Percentiles rank a stretch among this genome's conserved stretches.
These are phyloP conservation scores for Diachrysia chrysitis DNA, from an alignment of 2,888 invertebrate genomes.

Conservation along the genomic window DNA sequence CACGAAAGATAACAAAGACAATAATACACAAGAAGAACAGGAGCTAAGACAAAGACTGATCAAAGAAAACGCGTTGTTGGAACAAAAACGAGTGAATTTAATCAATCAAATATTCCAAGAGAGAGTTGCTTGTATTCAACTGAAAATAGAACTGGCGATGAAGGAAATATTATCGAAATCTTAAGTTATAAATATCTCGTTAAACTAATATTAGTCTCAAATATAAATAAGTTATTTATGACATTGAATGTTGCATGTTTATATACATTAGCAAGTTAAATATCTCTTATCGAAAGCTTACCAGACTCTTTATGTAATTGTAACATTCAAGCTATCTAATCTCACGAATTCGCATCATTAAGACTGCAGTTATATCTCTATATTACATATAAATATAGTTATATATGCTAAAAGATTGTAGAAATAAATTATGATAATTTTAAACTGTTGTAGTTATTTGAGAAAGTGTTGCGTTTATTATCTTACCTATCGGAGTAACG, in stretches of 20 bases:
- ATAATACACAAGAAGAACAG: constrained; percentile 77
- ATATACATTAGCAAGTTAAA: constrained; percentile 8
- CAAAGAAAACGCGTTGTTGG: constrained; percentile 91
- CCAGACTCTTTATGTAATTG: constrained; percentile 26
- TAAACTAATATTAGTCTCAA: constrained; percentile 36
- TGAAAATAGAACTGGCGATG: constrained; percentile 92
- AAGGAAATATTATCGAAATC: constrained; percentile 87
- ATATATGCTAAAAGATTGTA: constrained; percentile 7
- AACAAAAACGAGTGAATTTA: constrained; percentile 91
- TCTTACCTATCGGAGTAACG: neutral
- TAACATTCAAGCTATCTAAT: constrained; percentile 40
- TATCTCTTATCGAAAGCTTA: constrained; percentile 14
- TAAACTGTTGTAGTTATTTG: neutral
- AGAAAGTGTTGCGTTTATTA: neutral
- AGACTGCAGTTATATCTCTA: constrained; percentile 49
- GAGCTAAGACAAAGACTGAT: constrained; percentile 82
- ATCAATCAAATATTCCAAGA: constrained; percentile 93
- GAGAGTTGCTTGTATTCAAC: constrained; percentile 91
- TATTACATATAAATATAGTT: constrained; percentile 25
- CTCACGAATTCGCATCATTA: constrained; percentile 24
- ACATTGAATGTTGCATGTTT: constrained; percentile 28
- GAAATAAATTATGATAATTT: constrained; percentile 18
- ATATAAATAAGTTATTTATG: constrained; percentile 47
- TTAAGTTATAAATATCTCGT: constrained; percentile 53
- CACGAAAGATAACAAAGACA: constrained; percentile 78